Evolutionary conservation across 1,140 invertebrate genomes (phyloP).

Genomic region (Panulirus ornatus): DNA sequence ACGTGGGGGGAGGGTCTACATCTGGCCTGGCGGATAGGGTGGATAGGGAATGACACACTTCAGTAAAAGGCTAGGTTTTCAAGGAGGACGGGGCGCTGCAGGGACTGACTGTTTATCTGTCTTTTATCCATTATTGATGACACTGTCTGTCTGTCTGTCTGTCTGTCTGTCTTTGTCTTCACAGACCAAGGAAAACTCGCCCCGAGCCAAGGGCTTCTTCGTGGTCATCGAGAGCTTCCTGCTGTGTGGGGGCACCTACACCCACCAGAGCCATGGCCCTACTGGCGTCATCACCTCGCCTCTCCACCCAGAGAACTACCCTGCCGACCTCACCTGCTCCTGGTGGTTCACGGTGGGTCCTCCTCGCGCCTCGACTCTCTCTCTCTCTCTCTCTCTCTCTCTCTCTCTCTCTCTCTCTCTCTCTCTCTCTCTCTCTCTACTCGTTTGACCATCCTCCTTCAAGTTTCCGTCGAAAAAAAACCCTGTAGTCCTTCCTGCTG

Average conservation of each 20-base stretch:
- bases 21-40: too few species aligned
- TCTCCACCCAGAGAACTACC: not conserved
- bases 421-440: too few species aligned
- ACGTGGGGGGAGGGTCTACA: too few species aligned
- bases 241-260: conserved; percentile 19
- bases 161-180: too few species aligned
- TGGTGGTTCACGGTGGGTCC: conserved; percentile 11
- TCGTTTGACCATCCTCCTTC: too few species aligned
- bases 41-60: too few species aligned
- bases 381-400: not conserved
- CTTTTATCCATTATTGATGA: not conserved
- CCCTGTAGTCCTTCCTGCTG: too few species aligned
- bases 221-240: conserved; percentile 7
- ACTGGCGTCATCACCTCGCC: not conserved
- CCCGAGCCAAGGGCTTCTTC: conserved; percentile 27
- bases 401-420: not conserved
- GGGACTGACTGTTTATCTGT: too few species aligned
- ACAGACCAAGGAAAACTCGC: conserved; percentile 3
- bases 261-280: not conserved
- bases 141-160: not conserved
- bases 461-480: too few species aligned
- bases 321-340: not conserved
- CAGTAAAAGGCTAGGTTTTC: too few species aligned
- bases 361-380: too few species aligned
- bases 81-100: too few species aligned